phyloP scores from a whole-genome alignment of 2,113 vertebrate genomes.

The Ceyx melanurus region DNA sequence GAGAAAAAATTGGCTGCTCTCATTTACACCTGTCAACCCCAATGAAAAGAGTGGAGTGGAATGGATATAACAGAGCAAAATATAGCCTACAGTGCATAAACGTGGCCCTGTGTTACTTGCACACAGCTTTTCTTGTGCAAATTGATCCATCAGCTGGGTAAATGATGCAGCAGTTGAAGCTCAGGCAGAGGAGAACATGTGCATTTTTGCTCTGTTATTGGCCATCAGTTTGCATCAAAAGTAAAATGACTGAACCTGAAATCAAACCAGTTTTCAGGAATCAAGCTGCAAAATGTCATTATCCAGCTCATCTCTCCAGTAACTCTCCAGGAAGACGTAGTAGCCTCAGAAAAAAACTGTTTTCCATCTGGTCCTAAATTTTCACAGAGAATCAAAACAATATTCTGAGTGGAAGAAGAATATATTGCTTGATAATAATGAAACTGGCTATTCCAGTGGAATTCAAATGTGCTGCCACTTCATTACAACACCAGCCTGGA shows the following conservation, averaged over 20 bases:
- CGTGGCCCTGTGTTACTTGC: neutral
- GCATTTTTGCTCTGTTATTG: neutral
- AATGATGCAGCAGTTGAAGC: neutral
- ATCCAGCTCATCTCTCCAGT: neutral
- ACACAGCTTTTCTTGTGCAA: neutral
- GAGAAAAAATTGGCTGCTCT: neutral
- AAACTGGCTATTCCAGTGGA: neutral
- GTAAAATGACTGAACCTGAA: conserved; percentile 19
- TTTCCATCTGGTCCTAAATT: conserved; percentile 9
- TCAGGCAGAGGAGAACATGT: neutral
- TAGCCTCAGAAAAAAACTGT: conserved; percentile 20
- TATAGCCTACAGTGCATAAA: neutral
- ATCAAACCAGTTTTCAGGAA: conserved; percentile 5
- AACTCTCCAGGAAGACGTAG: neutral
- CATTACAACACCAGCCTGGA: neutral
- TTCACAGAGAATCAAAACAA: conserved; percentile 6
- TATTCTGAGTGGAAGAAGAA: neutral
- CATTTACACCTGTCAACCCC: conserved; percentile 20
- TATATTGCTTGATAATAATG: neutral
- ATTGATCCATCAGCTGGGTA: conserved; percentile 6
- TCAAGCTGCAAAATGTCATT: neutral
- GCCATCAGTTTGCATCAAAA: neutral
- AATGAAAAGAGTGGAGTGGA: neutral
- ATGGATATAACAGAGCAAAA: conserved; percentile 18
- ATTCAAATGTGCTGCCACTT: neutral